Base-by-base conservation (phyloP, 2,888 invertebrate genomes). In the Carterocephalus palaemon region DNA sequence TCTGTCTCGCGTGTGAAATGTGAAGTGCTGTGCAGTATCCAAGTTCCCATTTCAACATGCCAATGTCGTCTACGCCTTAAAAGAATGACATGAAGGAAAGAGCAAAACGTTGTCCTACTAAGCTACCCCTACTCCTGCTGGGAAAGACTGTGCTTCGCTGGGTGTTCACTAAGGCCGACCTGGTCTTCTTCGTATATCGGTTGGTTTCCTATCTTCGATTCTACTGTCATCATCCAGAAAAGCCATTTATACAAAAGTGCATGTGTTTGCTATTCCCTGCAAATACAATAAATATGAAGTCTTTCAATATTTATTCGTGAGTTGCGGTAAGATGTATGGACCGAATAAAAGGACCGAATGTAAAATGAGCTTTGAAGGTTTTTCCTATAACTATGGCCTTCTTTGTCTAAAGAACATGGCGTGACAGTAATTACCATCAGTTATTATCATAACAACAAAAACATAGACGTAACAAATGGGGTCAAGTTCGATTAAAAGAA, bases 121-220 rank as follows among this genome's bases (percentile, higher is more conserved):
- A 74, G 55, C 59, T 82, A 60, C 76, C 83, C 45, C 68, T 78
- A 67, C n/a, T n/a, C n/a, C 74, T 88, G 51, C 68, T 90, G 54
- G 89, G 89, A 55, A 88, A 88, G 62, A 77, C 89, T 57, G 70
- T 90, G 31, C 74, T 90, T 38, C 89, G 90, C 54, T 92, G 92
- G 91, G 84, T 91, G 46, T 84, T 90, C 58, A 88, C 89, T 46
- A 90, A 89, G 66, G 89, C 89, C 16, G 89, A 90, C 64, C 71
- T 90, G 46, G 85, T 90, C 68, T 88, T 89, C 63, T 83, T 91
- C 62, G 82, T 90, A 61, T 89, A 90, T 76, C 88, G 91, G 78
- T 90, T 89, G 62, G 89, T 90, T 63, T 49, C 53, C 31, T 48
- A 41, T 34, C 28, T 24, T 16, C 10, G 10, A 19, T 19, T 19